A percentile compares a stretch with the other conserved stretches of the same genome.
Conservation (phyloP, 2,888 invertebrate species). For the Tachina lurida region DNA sequence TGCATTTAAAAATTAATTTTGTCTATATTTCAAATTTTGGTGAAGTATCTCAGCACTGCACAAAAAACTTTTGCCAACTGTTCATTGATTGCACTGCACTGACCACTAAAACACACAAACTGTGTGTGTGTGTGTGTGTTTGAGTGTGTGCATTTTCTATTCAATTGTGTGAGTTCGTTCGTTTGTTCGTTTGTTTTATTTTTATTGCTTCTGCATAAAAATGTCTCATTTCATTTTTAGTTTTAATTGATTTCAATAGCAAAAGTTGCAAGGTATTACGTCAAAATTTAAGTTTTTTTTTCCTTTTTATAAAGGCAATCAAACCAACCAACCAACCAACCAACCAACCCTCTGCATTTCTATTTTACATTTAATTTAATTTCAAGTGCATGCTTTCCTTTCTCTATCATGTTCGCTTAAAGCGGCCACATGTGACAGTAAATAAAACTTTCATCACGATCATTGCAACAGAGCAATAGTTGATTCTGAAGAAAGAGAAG, state of each 20-base stretch:
- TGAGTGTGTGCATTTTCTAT: too few relatives aligned
- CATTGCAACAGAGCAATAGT: slow-evolving; percentile 16
- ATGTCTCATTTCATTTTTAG: background rate
- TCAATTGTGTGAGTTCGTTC: too few relatives aligned
- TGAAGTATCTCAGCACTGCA: too few relatives aligned
- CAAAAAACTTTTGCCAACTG: too few relatives aligned
- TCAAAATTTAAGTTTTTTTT: slow-evolving; percentile 9
- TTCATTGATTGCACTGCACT: too few relatives aligned
- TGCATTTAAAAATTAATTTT: too few relatives aligned
- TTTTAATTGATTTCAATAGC: slow-evolving; percentile 5
- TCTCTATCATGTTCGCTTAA: slow-evolving; percentile 19
- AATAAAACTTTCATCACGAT: slow-evolving; percentile 65
- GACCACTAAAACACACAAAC: too few relatives aligned
- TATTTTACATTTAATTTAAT: slow-evolving; percentile 34
- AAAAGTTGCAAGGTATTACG: background rate
- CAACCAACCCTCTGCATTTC: slow-evolving; percentile 14
- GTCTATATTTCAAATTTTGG: too few relatives aligned
- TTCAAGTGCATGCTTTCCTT: slow-evolving; percentile 59
- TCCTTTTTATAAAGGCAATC: slow-evolving; percentile 9
- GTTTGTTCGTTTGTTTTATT: background rate
- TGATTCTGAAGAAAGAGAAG: slow-evolving; percentile 13
- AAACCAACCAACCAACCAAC: background rate
- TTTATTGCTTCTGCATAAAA: background rate
- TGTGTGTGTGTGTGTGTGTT: too few relatives aligned
- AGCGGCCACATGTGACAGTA: slow-evolving; percentile 50